A percentile compares a stretch with the other conserved stretches of the same genome.
Conservation (phyloP, 2,113 vertebrate species). For the Epinephelus cyanopodus region DNA sequence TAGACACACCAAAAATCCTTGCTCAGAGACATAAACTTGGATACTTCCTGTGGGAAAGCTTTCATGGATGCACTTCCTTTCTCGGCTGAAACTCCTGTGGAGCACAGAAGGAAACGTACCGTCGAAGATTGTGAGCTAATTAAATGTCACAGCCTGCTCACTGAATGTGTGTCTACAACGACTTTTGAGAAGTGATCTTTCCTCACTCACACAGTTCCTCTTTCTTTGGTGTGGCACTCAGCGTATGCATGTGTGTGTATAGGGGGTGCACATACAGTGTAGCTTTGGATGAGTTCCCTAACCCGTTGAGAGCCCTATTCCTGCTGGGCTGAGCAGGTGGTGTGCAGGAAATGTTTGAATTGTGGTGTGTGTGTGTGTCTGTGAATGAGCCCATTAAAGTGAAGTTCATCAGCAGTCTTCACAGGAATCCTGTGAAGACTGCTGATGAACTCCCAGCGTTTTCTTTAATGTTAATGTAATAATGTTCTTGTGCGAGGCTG, state of each 20-base stretch:
- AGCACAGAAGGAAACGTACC: slow-evolving; percentile 62
- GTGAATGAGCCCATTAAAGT: slow-evolving; percentile 18
- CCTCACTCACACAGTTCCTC: slow-evolving; percentile 28
- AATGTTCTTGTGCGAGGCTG: neutral
- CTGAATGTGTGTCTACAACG: slow-evolving; percentile 46
- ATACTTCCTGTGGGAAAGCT: slow-evolving; percentile 75
- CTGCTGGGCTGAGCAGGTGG: slow-evolving; percentile 50
- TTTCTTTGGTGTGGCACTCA: slow-evolving; percentile 13
- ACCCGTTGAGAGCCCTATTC: slow-evolving; percentile 42
- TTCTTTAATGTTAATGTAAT: slow-evolving; percentile 4
- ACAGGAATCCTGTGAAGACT: slow-evolving; percentile 2
- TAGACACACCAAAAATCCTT: slow-evolving; percentile 50
- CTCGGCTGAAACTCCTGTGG: slow-evolving; percentile 63
- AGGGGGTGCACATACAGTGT: slow-evolving; percentile 13
- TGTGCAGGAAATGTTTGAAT: slow-evolving; percentile 48
- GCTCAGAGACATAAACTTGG: slow-evolving; percentile 64
- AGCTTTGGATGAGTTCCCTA: slow-evolving; percentile 48
- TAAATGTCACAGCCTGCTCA: slow-evolving; percentile 75
- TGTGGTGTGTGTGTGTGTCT: slow-evolving; percentile 29
- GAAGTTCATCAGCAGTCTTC: slow-evolving; percentile 36
- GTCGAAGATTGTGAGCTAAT: slow-evolving; percentile 68
- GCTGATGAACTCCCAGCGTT: neutral
- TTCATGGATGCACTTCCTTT: slow-evolving; percentile 69
- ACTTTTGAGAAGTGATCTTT: slow-evolving; percentile 47
- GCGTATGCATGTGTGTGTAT: neutral